Evolutionary conservation across 2,888 invertebrate genomes (phyloP).

Genomic region (Salticus scenicus): DNA sequence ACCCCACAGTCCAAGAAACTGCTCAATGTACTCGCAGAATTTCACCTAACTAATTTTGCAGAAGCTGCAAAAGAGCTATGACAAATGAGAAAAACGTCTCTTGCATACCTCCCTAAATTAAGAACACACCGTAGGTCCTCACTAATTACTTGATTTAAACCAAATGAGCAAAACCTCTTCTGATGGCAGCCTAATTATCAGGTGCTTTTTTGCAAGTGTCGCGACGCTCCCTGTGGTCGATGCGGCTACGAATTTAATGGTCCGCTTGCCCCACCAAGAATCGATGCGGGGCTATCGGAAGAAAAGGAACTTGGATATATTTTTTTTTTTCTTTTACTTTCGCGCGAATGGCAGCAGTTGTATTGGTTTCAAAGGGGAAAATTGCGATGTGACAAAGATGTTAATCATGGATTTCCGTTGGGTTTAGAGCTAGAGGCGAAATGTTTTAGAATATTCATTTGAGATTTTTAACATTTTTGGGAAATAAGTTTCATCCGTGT

Average conservation of each 20-base stretch:
- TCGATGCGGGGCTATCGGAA: conserved; percentile 48
- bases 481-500: too few species aligned
- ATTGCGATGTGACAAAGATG: conserved; percentile 5
- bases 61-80: conserved; percentile 26
- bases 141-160: conserved; percentile 65
- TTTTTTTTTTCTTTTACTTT: conserved; percentile 31
- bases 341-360: not conserved
- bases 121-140: conserved; percentile 51
- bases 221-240: conserved; percentile 57
- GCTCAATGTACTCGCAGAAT: conserved; percentile 2
- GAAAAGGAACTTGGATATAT: conserved; percentile 11
- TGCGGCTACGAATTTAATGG: conserved; percentile 65
- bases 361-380: conserved; percentile 13
- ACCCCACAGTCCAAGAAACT: not conserved
- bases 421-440: too few species aligned
- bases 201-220: conserved; percentile 36
- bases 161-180: conserved; percentile 65
- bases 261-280: conserved; percentile 38
- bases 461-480: too few species aligned
- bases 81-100: conserved; percentile 63
- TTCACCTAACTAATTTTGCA: conserved; percentile 6
- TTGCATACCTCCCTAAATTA: conserved; percentile 50
- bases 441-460: too few species aligned
- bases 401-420: not conserved
- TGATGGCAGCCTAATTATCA: conserved; percentile 61